Percentiles rank a stretch among this genome's conserved stretches.
Conservation (phyloP, 2,888 invertebrate species). For the Abrostola triplasia region DNA sequence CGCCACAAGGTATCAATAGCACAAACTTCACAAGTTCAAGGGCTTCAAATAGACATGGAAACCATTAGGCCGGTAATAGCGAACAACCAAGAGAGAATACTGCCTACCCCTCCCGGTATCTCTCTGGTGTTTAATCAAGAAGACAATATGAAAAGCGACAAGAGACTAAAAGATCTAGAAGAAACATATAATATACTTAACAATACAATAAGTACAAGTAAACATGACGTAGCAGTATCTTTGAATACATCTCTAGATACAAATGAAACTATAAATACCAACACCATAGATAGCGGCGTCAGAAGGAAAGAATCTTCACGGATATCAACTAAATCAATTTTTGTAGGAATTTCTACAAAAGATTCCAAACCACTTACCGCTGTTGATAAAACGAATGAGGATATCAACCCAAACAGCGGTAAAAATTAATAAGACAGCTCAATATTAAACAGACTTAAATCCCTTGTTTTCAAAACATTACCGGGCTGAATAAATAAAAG, state of each 20-base stretch:
- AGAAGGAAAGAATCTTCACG: background rate
- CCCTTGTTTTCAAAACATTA: no score
- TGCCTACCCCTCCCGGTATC: slow-evolving; percentile 42
- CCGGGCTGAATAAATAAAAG: no score
- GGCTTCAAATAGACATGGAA: slow-evolving; percentile 42
- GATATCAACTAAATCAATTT: background rate
- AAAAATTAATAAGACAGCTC: no score
- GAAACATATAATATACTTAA: slow-evolving; percentile 23
- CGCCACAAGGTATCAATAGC: slow-evolving; percentile 57
- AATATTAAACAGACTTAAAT: no score
- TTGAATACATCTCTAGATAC: background rate
- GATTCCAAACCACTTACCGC: slow-evolving; percentile 1
- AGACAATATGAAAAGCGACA: slow-evolving; percentile 47
- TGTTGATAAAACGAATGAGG: background rate
- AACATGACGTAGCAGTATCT: background rate
- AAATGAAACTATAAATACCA: background rate
- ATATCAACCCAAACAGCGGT: background rate
- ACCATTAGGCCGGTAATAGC: slow-evolving; percentile 14
- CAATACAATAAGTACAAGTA: slow-evolving; percentile 11
- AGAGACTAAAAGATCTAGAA: slow-evolving; percentile 38
- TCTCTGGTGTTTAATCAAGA: slow-evolving; percentile 65
- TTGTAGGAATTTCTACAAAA: background rate
- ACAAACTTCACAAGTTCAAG: slow-evolving; percentile 64
- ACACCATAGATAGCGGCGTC: background rate
- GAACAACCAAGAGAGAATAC: slow-evolving; percentile 21